Percentiles rank a stretch among this genome's conserved stretches.
These are phyloP conservation scores for Lates calcarifer DNA, from an alignment of 2,113 vertebrate species.

Conservation along the genomic window DNA sequence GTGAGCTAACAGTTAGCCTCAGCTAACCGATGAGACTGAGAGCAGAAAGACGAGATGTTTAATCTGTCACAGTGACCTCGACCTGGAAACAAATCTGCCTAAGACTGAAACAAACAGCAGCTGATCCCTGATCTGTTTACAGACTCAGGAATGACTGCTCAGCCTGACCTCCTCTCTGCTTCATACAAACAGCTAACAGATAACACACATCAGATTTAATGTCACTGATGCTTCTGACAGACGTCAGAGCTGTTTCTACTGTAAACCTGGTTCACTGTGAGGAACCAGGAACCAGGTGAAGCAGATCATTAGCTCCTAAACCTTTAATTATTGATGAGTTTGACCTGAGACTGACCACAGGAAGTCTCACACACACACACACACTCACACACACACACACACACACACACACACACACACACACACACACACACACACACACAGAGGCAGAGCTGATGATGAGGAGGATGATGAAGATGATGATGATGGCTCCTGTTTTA, in stretches of 20 bases:
- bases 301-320: no score
- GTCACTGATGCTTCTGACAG: no score
- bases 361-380: not conserved
- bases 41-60: not conserved
- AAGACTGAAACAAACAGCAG: no score
- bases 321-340: no score
- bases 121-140: no score
- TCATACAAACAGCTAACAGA: no score
- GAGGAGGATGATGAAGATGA: conserved; percentile 43
- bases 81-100: not conserved
- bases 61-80: not conserved
- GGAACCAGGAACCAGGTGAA: no score
- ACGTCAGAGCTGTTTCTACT: not conserved
- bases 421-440: not conserved
- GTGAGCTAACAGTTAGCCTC: not conserved
- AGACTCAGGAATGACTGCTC: no score
- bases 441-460: not conserved
- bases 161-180: no score
- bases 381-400: no score
- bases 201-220: no score
- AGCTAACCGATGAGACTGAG: not conserved
- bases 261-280: not conserved
- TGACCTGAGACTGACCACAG: not conserved
- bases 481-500: conserved; percentile 58
- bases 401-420: no score